phyloP scores from a whole-genome alignment of 2,113 vertebrate species.

The Columba livia region DNA sequence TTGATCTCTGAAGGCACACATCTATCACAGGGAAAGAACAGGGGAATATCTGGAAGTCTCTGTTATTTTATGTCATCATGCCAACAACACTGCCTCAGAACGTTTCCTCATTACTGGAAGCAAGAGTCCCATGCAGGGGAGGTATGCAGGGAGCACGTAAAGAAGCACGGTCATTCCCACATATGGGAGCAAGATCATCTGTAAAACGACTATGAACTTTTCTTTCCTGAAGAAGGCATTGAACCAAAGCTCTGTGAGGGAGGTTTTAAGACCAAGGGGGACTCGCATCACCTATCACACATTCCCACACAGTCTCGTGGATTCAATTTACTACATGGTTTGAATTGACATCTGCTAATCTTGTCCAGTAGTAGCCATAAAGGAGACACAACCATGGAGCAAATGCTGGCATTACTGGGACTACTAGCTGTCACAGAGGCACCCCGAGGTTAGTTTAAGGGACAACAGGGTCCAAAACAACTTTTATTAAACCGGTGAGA shows the following conservation, averaged over 20 bases:
- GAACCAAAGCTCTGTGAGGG: not conserved
- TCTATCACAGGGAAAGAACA: not conserved
- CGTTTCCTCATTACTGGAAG: slow-evolving; percentile 3
- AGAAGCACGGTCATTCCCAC: not conserved
- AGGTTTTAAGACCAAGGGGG: not conserved
- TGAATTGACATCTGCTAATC: not conserved
- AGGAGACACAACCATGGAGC: rapidly evolving
- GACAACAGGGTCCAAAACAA: no score
- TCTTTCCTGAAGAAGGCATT: not conserved
- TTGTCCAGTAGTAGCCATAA: not conserved
- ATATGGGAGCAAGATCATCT: not conserved
- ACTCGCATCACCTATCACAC: not conserved
- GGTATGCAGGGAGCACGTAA: not conserved
- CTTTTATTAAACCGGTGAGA: no score
- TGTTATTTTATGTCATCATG: not conserved
- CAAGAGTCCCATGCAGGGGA: not conserved
- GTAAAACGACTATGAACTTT: not conserved
- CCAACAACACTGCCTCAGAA: not conserved
- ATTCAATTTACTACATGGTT: not conserved
- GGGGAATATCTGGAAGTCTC: not conserved
- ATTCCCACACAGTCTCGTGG: not conserved
- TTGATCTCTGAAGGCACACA: not conserved
- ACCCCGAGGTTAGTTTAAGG: no score
- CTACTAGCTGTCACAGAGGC: no score
- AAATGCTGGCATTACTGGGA: not conserved